These are phyloP conservation scores for Perccottus glenii DNA, from an alignment of 2,113 vertebrate genomes.

Conservation along the genomic window DNA sequence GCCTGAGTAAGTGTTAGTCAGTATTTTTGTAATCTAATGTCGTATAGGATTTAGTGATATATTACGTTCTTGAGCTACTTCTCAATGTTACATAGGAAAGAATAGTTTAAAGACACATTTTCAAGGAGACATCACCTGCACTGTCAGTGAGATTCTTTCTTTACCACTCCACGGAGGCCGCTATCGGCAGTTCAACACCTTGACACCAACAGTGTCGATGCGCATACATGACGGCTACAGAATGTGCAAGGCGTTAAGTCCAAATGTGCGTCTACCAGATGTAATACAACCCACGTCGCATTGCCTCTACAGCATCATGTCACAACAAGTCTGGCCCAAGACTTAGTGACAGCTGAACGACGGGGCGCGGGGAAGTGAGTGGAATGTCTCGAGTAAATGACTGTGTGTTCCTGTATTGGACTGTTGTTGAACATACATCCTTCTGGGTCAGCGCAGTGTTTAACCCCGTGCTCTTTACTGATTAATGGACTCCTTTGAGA, in stretches of 20 bases:
- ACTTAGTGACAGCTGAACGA: background rate
- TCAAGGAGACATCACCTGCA: background rate
- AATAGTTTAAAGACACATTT: too few species aligned
- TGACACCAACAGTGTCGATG: background rate
- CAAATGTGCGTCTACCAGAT: conserved; percentile 5
- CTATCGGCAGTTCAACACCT: background rate
- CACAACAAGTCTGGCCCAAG: background rate
- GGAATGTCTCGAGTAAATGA: background rate
- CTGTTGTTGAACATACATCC: conserved; percentile 18
- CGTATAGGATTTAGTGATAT: too few species aligned
- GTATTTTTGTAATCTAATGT: too few species aligned
- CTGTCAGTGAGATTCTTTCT: background rate
- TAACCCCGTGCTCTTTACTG: conserved; percentile 30
- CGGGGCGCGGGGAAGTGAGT: background rate
- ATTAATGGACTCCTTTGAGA: conserved; percentile 46
- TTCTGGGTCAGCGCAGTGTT: conserved; percentile 26
- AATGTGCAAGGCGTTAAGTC: background rate
- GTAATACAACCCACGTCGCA: conserved; percentile 6
- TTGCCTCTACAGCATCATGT: background rate
- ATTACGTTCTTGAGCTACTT: too few species aligned
- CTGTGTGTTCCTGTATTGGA: conserved; percentile 2
- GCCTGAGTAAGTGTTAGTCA: too few species aligned
- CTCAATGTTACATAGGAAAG: too few species aligned
- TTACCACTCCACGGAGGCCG: background rate
- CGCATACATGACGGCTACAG: background rate